A percentile compares a stretch with the other conserved stretches of the same genome.
Conservation (phyloP, 2,888 invertebrate genomes). For the Drosophila kambysellisi region DNA sequence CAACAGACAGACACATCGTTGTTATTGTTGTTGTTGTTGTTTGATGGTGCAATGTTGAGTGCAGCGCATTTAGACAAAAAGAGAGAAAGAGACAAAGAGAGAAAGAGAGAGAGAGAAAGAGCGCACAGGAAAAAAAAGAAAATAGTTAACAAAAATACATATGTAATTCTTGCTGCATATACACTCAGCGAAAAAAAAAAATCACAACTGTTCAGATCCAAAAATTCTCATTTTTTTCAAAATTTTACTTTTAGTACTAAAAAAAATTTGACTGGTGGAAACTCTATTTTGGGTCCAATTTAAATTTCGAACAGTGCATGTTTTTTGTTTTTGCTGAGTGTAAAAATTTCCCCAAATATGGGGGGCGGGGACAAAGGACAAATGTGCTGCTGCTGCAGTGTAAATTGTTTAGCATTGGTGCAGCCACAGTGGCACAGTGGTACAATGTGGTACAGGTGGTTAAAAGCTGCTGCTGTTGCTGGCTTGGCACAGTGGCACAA, state of each 20-base stretch:
- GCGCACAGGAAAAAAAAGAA: slow-evolving; percentile 35
- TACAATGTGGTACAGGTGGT: not conserved
- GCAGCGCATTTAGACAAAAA: slow-evolving; percentile 44
- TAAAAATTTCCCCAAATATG: slow-evolving; percentile 30
- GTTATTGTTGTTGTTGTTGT: slow-evolving; percentile 35
- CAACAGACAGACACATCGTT: slow-evolving; percentile 35
- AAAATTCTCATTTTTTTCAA: fast-evolving
- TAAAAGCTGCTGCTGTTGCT: not conserved
- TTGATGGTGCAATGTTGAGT: slow-evolving; percentile 39
- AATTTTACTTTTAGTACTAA: not conserved
- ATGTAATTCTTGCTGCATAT: slow-evolving; percentile 39
- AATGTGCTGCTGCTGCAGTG: slow-evolving; percentile 35
- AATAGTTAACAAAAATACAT: slow-evolving; percentile 30
- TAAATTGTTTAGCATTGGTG: slow-evolving; percentile 31
- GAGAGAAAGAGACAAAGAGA: slow-evolving; percentile 22
- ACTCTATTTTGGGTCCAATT: not conserved
- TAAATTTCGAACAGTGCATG: not conserved
- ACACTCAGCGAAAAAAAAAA: slow-evolving; percentile 14
- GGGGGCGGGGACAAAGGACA: slow-evolving; percentile 13
- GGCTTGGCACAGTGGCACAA: not conserved
- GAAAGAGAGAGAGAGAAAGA: slow-evolving; percentile 40
- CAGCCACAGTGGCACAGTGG: slow-evolving; percentile 40
- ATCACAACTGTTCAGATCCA: not conserved
- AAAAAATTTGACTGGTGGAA: not conserved
- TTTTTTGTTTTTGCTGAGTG: slow-evolving; percentile 36